These are phyloP conservation scores for Hemiprocne comata DNA, from an alignment of 2,113 vertebrate species.

Conservation along the genomic window DNA sequence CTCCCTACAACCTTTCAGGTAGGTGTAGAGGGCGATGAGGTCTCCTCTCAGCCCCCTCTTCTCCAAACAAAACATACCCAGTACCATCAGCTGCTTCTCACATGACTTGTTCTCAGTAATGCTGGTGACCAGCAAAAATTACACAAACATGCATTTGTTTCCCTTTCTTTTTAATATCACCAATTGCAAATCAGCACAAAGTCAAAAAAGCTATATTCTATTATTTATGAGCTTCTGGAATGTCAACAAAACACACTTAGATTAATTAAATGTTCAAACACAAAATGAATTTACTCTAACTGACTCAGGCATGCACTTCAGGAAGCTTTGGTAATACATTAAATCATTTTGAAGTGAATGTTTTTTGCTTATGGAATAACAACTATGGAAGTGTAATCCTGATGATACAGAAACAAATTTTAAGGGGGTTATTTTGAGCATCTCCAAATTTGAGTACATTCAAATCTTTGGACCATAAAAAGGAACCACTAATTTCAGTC, in stretches of 20 bases:
- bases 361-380: background rate
- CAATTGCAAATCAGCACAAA: background rate
- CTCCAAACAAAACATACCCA: background rate
- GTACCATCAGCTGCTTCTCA: no score
- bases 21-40: no score
- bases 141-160: background rate
- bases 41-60: no score
- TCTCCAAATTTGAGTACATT: background rate
- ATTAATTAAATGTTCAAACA: background rate
- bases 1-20: no score
- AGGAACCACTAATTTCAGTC: background rate
- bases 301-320: background rate
- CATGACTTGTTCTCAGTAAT: background rate
- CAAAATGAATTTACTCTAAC: background rate
- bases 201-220: background rate
- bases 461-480: background rate
- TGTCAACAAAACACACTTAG: background rate
- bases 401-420: background rate
- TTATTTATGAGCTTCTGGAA: background rate
- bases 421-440: background rate
- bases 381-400: background rate
- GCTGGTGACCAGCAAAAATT: background rate
- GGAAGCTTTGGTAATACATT: background rate
- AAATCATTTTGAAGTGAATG: background rate
- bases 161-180: background rate